A percentile compares a stretch with the other conserved stretches of the same genome.
phyloP scores from a whole-genome alignment of 2,113 vertebrate genomes.

The Thryonomys swinderianus region DNA sequence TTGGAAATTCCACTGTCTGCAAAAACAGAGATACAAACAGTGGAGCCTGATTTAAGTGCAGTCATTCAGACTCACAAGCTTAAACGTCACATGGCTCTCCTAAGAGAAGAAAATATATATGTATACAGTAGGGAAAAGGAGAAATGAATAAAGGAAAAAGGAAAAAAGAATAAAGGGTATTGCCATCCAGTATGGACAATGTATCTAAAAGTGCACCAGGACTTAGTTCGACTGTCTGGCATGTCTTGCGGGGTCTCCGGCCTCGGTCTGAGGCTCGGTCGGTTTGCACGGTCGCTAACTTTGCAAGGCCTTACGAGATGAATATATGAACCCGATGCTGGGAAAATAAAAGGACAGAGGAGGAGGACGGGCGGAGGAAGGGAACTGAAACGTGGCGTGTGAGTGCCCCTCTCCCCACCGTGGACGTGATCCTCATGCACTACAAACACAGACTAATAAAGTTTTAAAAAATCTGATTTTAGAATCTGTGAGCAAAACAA shows the following conservation, averaged over 20 bases:
- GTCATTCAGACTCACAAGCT: not conserved
- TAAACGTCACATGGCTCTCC: not conserved
- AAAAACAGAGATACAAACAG: not conserved
- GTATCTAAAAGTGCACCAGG: not conserved
- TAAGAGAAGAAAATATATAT: not conserved
- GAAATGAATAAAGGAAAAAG: too few relatives aligned
- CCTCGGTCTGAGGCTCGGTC: not conserved
- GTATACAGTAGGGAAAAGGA: not conserved
- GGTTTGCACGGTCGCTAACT: not conserved
- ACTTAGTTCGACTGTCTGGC: not conserved
- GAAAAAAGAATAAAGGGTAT: not conserved
- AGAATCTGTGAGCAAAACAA: not conserved
- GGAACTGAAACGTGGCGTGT: not conserved
- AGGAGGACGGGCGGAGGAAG: not conserved
- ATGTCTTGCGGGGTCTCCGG: not conserved
- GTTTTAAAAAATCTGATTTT: not conserved
- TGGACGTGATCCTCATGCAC: not conserved
- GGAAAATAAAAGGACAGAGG: not conserved
- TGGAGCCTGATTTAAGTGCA: not conserved
- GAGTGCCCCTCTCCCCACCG: not conserved
- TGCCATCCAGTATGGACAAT: not conserved
- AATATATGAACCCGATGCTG: not conserved
- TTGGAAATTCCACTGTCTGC: not conserved
- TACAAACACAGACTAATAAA: not conserved
- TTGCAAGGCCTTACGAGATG: not conserved